These are phyloP conservation scores for Sycophaga agraensis DNA, from an alignment of 1,140 invertebrate species.

Conservation along the genomic window DNA sequence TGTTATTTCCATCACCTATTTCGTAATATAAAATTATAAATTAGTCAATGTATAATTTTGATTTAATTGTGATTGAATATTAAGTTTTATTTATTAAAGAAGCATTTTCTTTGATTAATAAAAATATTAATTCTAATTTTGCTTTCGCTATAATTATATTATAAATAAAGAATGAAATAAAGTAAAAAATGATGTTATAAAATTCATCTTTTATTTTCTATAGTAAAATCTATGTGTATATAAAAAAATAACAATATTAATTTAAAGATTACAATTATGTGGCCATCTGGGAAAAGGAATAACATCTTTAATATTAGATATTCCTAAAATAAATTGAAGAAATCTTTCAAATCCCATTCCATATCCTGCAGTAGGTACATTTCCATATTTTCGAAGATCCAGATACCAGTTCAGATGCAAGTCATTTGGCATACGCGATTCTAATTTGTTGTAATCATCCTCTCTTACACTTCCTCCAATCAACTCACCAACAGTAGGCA, in stretches of 20 bases:
- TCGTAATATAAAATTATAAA: not conserved
- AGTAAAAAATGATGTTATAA: too few relatives aligned
- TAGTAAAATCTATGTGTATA: not conserved
- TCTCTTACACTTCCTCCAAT: slow-evolving; percentile 93
- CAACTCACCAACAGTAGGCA: slow-evolving; percentile 86
- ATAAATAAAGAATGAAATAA: too few relatives aligned
- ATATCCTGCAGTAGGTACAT: slow-evolving; percentile 88
- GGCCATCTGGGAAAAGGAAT: slow-evolving; percentile 94
- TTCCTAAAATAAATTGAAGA: slow-evolving; percentile 77
- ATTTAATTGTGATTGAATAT: not conserved
- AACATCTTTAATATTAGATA: slow-evolving; percentile 89
- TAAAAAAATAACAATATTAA: slow-evolving; percentile 31
- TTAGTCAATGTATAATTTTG: not conserved
- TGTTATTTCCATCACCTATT: slow-evolving; percentile 13
- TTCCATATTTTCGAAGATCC: slow-evolving; percentile 86
- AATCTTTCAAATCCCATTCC: slow-evolving; percentile 94
- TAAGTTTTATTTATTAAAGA: not conserved
- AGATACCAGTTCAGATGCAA: slow-evolving; percentile 83
- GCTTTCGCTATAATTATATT: too few relatives aligned
- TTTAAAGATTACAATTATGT: slow-evolving; percentile 81
- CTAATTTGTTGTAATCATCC: slow-evolving; percentile 69
- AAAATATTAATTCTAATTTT: not conserved
- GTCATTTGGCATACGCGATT: slow-evolving; percentile 60
- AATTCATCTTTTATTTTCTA: not conserved
- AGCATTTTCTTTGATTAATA: not conserved